Percentiles rank a stretch among this genome's conserved stretches.
phyloP scores from a whole-genome alignment of 1,140 invertebrate species.

The Daktulosphaira vitifoliae region DNA sequence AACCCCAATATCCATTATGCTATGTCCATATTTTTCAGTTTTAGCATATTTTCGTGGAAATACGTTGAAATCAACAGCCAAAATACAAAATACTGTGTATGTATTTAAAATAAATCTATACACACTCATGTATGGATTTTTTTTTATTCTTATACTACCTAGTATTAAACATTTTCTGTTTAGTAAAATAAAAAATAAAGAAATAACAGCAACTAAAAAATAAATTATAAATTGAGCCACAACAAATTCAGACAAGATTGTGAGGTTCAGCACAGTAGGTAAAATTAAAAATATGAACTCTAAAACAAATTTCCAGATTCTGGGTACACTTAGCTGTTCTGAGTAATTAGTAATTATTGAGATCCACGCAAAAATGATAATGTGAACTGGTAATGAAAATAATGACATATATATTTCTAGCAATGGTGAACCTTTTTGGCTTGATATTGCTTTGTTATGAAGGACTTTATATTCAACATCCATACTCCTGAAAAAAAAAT shows the following conservation, averaged over 20 bases:
- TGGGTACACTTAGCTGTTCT: neutral
- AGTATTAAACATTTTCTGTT: slow-evolving; percentile 35
- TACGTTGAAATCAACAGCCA: slow-evolving; percentile 84
- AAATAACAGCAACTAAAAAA: neutral
- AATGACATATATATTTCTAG: slow-evolving; percentile 9
- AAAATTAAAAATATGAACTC: slow-evolving; percentile 1
- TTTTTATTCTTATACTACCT: slow-evolving; percentile 39
- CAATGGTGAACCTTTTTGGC: slow-evolving; percentile 15
- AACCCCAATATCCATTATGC: slow-evolving; percentile 91
- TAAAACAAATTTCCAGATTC: slow-evolving; percentile 5
- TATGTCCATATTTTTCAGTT: slow-evolving; percentile 75
- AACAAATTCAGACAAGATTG: neutral
- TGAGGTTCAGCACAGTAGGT: slow-evolving; percentile 3
- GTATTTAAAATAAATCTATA: slow-evolving; percentile 62
- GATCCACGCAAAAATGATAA: slow-evolving; percentile 10
- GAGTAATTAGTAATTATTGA: neutral
- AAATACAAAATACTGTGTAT: slow-evolving; percentile 69
- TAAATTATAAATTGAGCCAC: neutral
- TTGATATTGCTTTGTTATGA: slow-evolving; percentile 24
- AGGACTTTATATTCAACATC: slow-evolving; percentile 11
- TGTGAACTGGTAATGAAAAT: slow-evolving; percentile 10
- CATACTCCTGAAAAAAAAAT: neutral
- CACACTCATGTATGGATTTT: slow-evolving; percentile 53
- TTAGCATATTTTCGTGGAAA: slow-evolving; percentile 81
- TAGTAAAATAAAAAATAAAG: neutral